Evolutionary conservation across 1,140 invertebrate genomes (phyloP), one percentile per base, ranked within the genome.

Genomic region (Camponotus floridanus): DNA sequence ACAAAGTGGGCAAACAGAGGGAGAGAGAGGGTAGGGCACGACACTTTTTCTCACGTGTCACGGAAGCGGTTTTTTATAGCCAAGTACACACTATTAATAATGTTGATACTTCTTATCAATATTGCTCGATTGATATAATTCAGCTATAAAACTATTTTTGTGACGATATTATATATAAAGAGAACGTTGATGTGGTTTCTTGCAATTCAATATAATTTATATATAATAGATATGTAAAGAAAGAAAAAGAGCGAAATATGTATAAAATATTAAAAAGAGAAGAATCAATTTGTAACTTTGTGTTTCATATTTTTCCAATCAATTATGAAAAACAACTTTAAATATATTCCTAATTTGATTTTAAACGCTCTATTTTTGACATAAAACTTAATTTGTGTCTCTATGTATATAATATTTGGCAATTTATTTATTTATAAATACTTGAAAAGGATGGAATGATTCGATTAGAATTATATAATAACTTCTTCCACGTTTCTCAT

Each of bases 31-130:
- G 13, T 18, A 51, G 31, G 7, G 2, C 45, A 4, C 18, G 13
- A 55, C 5, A 42, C 0, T 48, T 57, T 33, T 65, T 48, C 61
- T 42, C 21, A 15, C 33, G 7, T 36, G 51, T 68, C 9, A 48
- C 33, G 18, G 33, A 57, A 59, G 9, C 42, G 5, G 5, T 70
- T 59, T 80, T 57, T 26, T 5, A 26, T 26, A 70, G 36, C 51
- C 65, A 31, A 57, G 64, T 70, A 68, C 33, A 36, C 51, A 21
- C 65, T 80, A 80, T 80, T 80, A 80, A 80, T 80, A 80, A 80
- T 15, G 36, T 1, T 39, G 15, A 31, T 80, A 9, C 42, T 62
- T 70, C 70, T 80, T 80, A 80, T 70, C 59, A 70, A 80, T 70
- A 80, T 26, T 26, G 65, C 5, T 18, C 18, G 48, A 4, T 15